Base-by-base conservation (phyloP, 2,888 invertebrate genomes). In the Lithophane socia region DNA sequence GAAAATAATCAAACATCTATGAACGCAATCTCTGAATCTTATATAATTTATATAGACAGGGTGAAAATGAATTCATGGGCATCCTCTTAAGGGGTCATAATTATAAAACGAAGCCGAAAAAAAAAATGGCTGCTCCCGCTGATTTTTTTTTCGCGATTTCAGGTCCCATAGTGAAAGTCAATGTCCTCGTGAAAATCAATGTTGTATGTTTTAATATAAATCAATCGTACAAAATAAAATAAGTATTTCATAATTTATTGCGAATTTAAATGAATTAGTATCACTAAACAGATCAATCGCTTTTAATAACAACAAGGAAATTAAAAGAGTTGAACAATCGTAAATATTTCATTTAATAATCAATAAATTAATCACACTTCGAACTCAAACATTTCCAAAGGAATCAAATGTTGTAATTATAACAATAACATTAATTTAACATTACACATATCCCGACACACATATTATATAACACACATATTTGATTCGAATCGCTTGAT, bases 371-470 rank as follows among this genome's bases (percentile, higher is more conserved):
- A 64, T 84, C 81, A 66, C 54, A 69, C 24, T 16, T 54, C 44
- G 56, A 13, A 77, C 72, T 54, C 60, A 66, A 47, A 68, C 68
- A 69, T 79, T 73, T 60, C n/a, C 65, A 63, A 77, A 68, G 67
- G 73, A 77, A 64, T 73, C 69, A 68, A 63, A 77, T 69, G 47
- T 44, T 44, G 75, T 78, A 82, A 84, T 84, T 86, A 82, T 56
- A 60, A 74, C 83, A 86, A 70, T 78, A 84, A 85, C 78, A 86
- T 78, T 64, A 44, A 66, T 67, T 73, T 84, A 73, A 37, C 60
- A 75, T 86, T 84, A 82, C 83, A 75, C 79, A 76, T 58, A 83
- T 86, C 84, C 83, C 65, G 71, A 44, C 56, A 75, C 75, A 56
- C 49, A 67, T n/a, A n/a, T n/a, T n/a, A n/a, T n/a, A n/a, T n/a